Base-by-base conservation (phyloP, 2,113 vertebrate genomes). In the Formicarius rufipectus region DNA sequence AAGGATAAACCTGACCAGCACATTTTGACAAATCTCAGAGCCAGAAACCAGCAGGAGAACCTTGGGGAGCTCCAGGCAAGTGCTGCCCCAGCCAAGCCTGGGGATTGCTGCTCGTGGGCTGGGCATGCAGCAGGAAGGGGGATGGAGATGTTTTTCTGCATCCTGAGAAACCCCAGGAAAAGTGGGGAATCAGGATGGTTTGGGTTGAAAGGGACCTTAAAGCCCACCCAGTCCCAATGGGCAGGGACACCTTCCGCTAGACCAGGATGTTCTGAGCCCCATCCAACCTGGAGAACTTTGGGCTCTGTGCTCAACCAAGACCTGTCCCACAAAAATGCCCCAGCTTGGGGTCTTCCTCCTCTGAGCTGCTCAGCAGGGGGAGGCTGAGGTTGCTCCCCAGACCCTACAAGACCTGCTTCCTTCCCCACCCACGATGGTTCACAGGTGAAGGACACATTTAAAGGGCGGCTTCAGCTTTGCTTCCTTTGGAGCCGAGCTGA, bases 381-480 rank as follows among this genome's bases (percentile, higher is more conserved):
- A 73, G 23, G 79, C 9, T 25, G 30, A 10, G 13, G 16, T 20
- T 18, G n/a, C 10, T 58, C 18, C 31, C 31, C 50, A 17, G 28
- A 28, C 25, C n/a, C 10, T 40, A 33, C 17, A 31, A 24, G 10
- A 21, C 20, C 60, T 25, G 2, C n/a, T 33, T 56, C 78, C 35
- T 72, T 31, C 4, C 15, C 25, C 44, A 30, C 2, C 33, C 1
- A 0, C 0, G 9, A 9, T 14, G 33, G 25, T 4, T 63, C 42
- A 33, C 1, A 2, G 37, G n/a, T 6, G 14, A 40, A 4, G 16
- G 14, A 8, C 35, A 47, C 64, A 27, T 4, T 2, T 2, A 16
- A 5, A 40, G 31, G 53, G 20, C 39, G 31, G 23, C 58, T 44
- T 2, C 84, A 72, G 35, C 47, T 42, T 58, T 17, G 27, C 30